Conservation (phyloP, 2,113 vertebrate species). For the Toxotes chatareus region DNA sequence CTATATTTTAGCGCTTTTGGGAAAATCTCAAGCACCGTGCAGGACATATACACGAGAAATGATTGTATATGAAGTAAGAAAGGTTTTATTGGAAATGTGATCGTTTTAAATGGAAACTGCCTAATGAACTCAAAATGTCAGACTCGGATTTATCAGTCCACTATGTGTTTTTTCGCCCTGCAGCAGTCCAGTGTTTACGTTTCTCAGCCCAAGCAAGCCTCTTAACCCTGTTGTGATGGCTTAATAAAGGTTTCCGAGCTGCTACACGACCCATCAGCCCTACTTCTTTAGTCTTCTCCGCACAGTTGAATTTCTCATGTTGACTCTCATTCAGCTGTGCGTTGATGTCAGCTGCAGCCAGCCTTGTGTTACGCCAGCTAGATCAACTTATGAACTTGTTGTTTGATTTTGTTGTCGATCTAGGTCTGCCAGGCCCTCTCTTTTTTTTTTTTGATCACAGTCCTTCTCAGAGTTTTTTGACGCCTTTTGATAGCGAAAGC, state of each 20-base stretch:
- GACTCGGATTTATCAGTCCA: constrained; percentile 16
- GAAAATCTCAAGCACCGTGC: neutral
- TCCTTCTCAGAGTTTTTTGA: constrained; percentile 17
- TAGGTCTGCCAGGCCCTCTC: neutral
- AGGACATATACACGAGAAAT: neutral
- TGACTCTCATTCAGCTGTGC: constrained; percentile 44
- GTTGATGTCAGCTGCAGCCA: constrained; percentile 47
- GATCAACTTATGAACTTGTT: constrained; percentile 42
- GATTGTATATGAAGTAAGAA: neutral
- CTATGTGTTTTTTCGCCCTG: constrained; percentile 4
- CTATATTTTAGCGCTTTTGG: neutral
- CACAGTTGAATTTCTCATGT: constrained; percentile 34
- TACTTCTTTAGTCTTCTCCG: constrained; percentile 38
- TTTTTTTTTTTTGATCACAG: constrained; percentile 21
- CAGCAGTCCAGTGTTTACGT: constrained; percentile 33
- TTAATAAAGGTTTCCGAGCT: constrained; percentile 59
- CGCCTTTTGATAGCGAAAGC: constrained; percentile 38
- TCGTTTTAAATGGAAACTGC: neutral
- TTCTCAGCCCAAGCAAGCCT: constrained; percentile 30
- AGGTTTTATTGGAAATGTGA: constrained; percentile 2
- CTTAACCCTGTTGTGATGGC: constrained; percentile 59
- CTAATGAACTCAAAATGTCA: constrained; percentile 48
- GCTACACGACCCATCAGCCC: constrained; percentile 47
- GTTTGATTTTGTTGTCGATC: constrained; percentile 55
- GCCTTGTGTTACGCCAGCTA: constrained; percentile 11